Base-by-base conservation (phyloP, 2,888 invertebrate genomes). In the Podotricha telesiphe region DNA sequence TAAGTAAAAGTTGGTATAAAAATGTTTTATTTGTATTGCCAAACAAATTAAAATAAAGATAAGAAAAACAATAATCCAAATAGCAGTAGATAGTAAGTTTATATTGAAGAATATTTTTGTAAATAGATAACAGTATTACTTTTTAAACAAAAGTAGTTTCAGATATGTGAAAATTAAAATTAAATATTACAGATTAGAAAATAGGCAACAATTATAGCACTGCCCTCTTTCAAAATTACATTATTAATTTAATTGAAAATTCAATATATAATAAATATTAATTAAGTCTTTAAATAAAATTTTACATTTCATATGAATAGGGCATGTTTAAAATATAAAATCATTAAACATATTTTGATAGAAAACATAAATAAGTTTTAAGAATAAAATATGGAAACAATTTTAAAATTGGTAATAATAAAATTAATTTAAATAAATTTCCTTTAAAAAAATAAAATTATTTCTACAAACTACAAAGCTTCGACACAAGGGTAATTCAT, bases 81-180 rank as follows among this genome's bases (percentile, higher is more conserved):
- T 20, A 71, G 68, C 51, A 68, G 67, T 42, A 69, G 58, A 68
- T 45, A 69, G 47, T 42, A 67, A 75, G 75, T 65, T 74, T 34
- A 79, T 73, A 74, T 72, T 70, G 74, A 74, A 76, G 74, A 75
- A 75, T 67, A 66, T 67, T 71, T 50, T 77, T 28, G 70, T 76
- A 55, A 72, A 50, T 69, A 67, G 59, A 73, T 68, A 28, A 34
- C 73, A 65, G 68, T 67, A 59, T 67, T 67, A 73, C 70, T 70
- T 73, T 73, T 62, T 56, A 45, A 22, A 65, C 20, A 72, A 73
- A 73, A 73, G 70, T 70, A 70, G 56, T 61, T 63, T 68, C 58
- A 59, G 58, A 7, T 19, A 48, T 48, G 45, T 51, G 66, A 28
- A 68, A 64, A 64, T 51, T 45, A 42, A 65, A 67, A 71, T 56